Evolutionary conservation across 2,888 invertebrate species (phyloP).

Genomic region (Kryphioiulus occultus): DNA sequence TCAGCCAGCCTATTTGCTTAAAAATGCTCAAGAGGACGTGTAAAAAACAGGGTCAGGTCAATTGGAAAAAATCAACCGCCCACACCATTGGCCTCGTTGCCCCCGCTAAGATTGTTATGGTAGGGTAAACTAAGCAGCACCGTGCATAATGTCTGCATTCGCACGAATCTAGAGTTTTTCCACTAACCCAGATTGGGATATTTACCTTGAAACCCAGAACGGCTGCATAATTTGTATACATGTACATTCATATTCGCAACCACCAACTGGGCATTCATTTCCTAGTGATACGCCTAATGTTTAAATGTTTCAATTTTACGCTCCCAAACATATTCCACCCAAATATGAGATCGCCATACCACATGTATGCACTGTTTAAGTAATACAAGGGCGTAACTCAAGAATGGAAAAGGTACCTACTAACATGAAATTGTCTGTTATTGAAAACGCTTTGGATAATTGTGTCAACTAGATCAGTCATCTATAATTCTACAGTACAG

Average conservation of each 20-base stretch:
- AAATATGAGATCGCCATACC: background rate
- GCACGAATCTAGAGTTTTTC: background rate
- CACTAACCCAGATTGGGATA: background rate
- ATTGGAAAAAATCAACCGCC: background rate
- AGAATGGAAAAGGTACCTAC: too few species aligned
- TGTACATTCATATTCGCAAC: background rate
- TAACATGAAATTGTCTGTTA: too few species aligned
- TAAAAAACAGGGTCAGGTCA: conserved; percentile 24
- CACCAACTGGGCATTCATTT: background rate
- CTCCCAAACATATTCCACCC: background rate
- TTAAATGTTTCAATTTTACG: background rate
- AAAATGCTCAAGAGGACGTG: background rate
- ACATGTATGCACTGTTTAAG: background rate
- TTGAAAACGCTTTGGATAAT: too few species aligned
- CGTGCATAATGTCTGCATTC: background rate
- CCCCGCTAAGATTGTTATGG: background rate
- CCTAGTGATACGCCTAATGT: background rate
- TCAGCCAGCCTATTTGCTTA: background rate
- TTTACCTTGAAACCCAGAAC: background rate
- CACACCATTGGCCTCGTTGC: background rate
- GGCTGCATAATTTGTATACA: background rate
- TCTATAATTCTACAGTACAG: too few species aligned
- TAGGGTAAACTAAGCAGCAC: background rate
- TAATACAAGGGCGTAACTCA: background rate
- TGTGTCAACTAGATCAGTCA: too few species aligned